Base-by-base conservation (phyloP, 2,888 invertebrate species). In the Agrilus mali region DNA sequence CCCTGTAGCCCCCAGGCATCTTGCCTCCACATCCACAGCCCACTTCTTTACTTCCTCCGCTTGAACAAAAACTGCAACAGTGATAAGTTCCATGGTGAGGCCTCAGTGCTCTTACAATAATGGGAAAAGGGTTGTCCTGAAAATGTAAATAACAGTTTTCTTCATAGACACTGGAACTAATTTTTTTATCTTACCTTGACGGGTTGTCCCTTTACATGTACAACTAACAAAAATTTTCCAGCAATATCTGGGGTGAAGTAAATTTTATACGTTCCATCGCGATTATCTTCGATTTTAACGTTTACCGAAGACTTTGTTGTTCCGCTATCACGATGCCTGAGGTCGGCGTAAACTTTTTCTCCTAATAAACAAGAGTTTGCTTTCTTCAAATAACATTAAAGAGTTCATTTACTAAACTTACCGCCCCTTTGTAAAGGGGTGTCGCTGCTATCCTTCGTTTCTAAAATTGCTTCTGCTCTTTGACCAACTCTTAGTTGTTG, bases 51-150 rank as follows among this genome's bases (percentile, higher is more conserved):
- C 71, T 77, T 2, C 86, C 86, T 8, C 81, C 81, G 48, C 83
- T 82, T 1, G 87, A 86, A 58, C 86, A 87, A 65, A 86, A 86
- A 20, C 82, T 75, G 60, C 86, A 87, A 58, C 86, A 87, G 63
- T 86, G 86, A 69, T 73, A 86, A 53, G 78, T 74, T 0, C 86
- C 87, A 38, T 68, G 69, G 61, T 86, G 86, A 1, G 76, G 72
- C 39, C 74, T 70, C 33, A 75, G 66, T 4, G 74, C 74, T n/a
- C 80, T 73, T 1, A 78, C 81, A 20, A 71, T 68, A 41, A 82
- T 73, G 2, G 72, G 69, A 59, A 78, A 81, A 6, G 84, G 84
- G 59, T 80, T 82, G 40, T 78, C 81, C 81, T 82, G 62, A 33
- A 59, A 58, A 51, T n/a, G 15, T 45, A 48, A 40, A 20, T 41